Conservation (phyloP, 2,113 vertebrate species). For the Penelope pileata region DNA sequence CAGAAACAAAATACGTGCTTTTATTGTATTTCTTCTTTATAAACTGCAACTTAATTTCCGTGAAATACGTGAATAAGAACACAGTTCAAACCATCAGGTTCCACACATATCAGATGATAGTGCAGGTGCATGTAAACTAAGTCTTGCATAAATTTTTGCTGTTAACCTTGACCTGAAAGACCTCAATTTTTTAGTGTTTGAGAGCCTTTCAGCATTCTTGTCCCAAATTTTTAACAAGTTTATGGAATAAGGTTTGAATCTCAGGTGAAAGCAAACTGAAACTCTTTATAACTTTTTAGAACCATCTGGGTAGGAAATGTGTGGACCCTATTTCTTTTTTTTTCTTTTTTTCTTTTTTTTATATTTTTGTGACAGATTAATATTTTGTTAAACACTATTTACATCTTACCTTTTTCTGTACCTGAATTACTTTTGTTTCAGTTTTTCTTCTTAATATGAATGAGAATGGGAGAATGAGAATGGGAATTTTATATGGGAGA, state of each 20-base stretch:
- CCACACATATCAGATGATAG: constrained; percentile 73
- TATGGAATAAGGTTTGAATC: neutral
- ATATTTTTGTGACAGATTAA: neutral
- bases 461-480: no score
- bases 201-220: constrained; percentile 4
- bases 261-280: neutral
- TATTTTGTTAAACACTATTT: neutral
- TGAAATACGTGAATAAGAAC: constrained; percentile 66
- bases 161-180: constrained; percentile 58
- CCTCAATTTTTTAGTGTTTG: neutral
- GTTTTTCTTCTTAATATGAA: neutral
- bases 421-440: neutral
- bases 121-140: constrained; percentile 78
- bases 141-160: constrained; percentile 62
- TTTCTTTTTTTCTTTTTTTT: no score
- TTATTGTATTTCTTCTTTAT: constrained; percentile 39
- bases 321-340: neutral
- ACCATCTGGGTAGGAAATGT: neutral
- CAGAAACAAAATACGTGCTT: constrained; percentile 53
- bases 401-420: neutral
- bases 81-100: constrained; percentile 59
- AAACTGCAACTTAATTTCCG: constrained; percentile 69
- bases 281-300: neutral
- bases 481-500: neutral
- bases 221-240: neutral